Conservation (phyloP, 2,888 invertebrate species). For the Tortricodes alternella region DNA sequence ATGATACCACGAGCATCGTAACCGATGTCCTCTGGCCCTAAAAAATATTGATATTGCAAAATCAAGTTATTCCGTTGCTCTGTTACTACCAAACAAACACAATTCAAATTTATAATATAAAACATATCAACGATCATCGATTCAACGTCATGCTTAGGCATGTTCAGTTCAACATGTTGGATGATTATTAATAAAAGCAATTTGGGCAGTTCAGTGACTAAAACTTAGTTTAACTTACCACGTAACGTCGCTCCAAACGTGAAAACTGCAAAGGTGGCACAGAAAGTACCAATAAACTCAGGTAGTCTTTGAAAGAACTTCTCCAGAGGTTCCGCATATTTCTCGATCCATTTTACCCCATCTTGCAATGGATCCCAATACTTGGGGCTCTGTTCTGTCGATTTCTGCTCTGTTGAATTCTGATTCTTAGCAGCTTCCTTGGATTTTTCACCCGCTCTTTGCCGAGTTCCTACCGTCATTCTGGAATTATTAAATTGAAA, state of each 20-base stretch:
- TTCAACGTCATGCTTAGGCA: too few relatives aligned
- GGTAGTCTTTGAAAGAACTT: constrained; percentile 82
- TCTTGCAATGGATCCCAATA: constrained; percentile 80
- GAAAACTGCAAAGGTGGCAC: constrained; percentile 84
- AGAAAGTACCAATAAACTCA: constrained; percentile 73
- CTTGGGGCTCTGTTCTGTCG: constrained; percentile 35
- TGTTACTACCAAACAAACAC: too few relatives aligned
- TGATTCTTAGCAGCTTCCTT: constrained; percentile 30
- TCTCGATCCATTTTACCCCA: constrained; percentile 84
- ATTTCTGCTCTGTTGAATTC: constrained; percentile 38
- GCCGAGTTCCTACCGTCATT: constrained; percentile 46
- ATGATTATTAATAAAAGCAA: too few relatives aligned
- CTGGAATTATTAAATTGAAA: constrained; percentile 34
- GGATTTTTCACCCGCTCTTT: constrained; percentile 32
- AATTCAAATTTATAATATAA: too few relatives aligned
- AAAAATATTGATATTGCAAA: too few relatives aligned
- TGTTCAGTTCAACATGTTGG: too few relatives aligned
- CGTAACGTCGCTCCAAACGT: constrained; percentile 84
- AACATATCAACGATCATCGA: too few relatives aligned
- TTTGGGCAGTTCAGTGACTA: too few relatives aligned
- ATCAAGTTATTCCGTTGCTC: too few relatives aligned
- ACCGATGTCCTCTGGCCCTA: too few relatives aligned
- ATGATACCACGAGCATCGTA: too few relatives aligned
- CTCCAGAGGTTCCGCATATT: constrained; percentile 77
- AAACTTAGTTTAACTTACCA: constrained; percentile 65